A percentile compares a stretch with the other conserved stretches of the same genome.
Evolutionary conservation across 2,888 invertebrate species (phyloP).

Genomic region (Eilema griseolum): DNA sequence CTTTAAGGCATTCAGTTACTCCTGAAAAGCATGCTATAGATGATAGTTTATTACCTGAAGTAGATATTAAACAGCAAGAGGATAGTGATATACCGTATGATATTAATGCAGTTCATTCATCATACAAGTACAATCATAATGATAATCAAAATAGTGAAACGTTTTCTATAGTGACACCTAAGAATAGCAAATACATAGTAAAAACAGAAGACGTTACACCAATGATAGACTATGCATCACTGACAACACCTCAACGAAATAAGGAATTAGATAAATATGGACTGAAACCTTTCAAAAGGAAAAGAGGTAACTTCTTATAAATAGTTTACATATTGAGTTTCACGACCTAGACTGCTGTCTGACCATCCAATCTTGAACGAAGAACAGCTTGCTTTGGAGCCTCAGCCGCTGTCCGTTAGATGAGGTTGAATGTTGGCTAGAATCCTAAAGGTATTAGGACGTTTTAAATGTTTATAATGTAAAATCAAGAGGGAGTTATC

Average conservation of each 20-base stretch:
- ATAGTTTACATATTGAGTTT: neutral
- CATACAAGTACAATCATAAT: slow-evolving; percentile 17
- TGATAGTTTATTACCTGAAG: slow-evolving; percentile 40
- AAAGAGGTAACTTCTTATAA: slow-evolving; percentile 76
- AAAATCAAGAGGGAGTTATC: no score
- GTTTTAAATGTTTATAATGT: no score
- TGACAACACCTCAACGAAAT: slow-evolving; percentile 87
- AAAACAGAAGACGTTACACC: slow-evolving; percentile 87
- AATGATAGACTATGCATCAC: slow-evolving; percentile 85
- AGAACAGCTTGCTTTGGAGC: no score
- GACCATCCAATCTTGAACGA: neutral
- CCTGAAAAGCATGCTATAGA: slow-evolving; percentile 15
- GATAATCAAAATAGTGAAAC: slow-evolving; percentile 5
- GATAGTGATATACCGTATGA: neutral
- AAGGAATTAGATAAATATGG: slow-evolving; percentile 89
- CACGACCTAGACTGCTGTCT: neutral
- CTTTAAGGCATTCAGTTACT: slow-evolving; percentile 14
- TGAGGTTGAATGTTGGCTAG: no score
- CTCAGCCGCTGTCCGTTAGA: no score
- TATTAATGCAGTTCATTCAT: slow-evolving; percentile 14
- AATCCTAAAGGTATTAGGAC: no score
- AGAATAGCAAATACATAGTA: slow-evolving; percentile 77
- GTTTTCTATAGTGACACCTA: slow-evolving; percentile 67
- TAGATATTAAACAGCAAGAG: slow-evolving; percentile 30
- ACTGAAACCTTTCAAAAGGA: slow-evolving; percentile 89